Conservation (phyloP, 1,140 invertebrate genomes). For the Sesamia nonagrioides region DNA sequence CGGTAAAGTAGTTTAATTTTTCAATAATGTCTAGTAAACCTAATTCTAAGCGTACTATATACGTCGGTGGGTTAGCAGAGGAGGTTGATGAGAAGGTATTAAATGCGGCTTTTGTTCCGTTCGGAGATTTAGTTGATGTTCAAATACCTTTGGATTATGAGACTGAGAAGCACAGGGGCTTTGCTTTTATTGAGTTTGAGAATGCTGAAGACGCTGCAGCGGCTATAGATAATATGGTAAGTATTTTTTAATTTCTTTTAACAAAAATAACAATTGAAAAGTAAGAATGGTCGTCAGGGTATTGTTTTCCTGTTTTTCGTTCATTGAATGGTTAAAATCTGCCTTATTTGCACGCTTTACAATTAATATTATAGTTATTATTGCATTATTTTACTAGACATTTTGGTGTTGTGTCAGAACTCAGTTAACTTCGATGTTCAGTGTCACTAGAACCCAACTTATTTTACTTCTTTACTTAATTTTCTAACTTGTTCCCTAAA, state of each 20-base stretch:
- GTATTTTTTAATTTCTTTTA: not conserved
- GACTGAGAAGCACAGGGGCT: conserved; percentile 98
- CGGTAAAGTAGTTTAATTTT: not conserved
- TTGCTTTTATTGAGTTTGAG: conserved; percentile 99
- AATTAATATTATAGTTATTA: not conserved
- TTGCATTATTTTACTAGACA: no score
- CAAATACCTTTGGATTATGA: conserved; percentile 99
- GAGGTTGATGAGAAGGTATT: conserved; percentile 99
- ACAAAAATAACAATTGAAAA: not conserved
- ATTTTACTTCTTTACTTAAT: no score
- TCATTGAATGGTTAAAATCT: not conserved
- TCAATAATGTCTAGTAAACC: conserved; percentile 83
- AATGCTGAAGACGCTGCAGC: conserved; percentile 97
- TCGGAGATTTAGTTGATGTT: conserved; percentile 98
- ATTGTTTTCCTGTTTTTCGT: not conserved
- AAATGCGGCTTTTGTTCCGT: conserved; percentile 98
- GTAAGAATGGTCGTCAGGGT: not conserved
- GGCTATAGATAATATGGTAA: conserved; percentile 99
- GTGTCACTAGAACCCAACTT: not conserved
- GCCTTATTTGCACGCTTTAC: not conserved
- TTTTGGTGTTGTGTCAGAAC: no score
- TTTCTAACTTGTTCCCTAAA: not conserved
- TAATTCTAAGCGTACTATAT: conserved; percentile 93
- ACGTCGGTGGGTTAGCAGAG: conserved; percentile 97
- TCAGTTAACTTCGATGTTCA: not conserved